These are phyloP conservation scores for Ametastegia equiseti DNA, from an alignment of 2,888 invertebrate species.

Conservation along the genomic window DNA sequence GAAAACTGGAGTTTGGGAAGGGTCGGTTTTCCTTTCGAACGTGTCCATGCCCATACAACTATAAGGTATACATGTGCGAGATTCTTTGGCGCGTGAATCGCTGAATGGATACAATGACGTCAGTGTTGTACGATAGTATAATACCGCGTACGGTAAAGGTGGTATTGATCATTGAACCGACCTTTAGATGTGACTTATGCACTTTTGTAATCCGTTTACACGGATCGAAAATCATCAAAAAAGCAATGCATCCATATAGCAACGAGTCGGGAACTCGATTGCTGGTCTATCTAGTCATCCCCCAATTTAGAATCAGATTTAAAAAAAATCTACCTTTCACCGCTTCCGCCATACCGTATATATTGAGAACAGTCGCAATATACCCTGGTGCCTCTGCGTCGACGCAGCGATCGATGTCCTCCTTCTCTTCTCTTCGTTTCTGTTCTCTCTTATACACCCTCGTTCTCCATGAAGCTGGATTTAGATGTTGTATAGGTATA, in stretches of 20 bases:
- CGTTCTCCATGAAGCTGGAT: not conserved
- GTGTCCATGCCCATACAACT: not conserved
- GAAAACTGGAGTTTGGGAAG: not conserved
- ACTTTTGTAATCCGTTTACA: slow-evolving; percentile 63
- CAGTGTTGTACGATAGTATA: slow-evolving; percentile 53
- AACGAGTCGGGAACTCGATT: not conserved
- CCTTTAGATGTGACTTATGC: slow-evolving; percentile 53
- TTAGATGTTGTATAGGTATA: not conserved
- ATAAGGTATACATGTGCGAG: not conserved
- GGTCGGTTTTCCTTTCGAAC: slow-evolving; percentile 24
- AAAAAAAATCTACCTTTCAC: slow-evolving; percentile 2
- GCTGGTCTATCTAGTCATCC: not conserved
- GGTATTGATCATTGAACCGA: slow-evolving; percentile 62
- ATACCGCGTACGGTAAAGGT: no score
- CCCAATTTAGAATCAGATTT: not conserved
- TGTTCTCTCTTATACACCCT: not conserved
- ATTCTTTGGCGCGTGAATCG: slow-evolving; percentile 46
- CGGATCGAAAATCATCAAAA: slow-evolving; percentile 47
- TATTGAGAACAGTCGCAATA: slow-evolving; percentile 12
- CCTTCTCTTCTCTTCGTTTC: slow-evolving; percentile 6
- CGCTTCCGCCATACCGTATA: slow-evolving; percentile 7
- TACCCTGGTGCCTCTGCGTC: slow-evolving; percentile 3
- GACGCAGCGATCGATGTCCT: slow-evolving; percentile 38
- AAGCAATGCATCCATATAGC: not conserved
- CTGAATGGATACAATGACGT: slow-evolving; percentile 44